Percentiles rank a stretch among this genome's conserved stretches.
Conservation (phyloP, 2,113 vertebrate genomes). For the Heterochromis multidens region DNA sequence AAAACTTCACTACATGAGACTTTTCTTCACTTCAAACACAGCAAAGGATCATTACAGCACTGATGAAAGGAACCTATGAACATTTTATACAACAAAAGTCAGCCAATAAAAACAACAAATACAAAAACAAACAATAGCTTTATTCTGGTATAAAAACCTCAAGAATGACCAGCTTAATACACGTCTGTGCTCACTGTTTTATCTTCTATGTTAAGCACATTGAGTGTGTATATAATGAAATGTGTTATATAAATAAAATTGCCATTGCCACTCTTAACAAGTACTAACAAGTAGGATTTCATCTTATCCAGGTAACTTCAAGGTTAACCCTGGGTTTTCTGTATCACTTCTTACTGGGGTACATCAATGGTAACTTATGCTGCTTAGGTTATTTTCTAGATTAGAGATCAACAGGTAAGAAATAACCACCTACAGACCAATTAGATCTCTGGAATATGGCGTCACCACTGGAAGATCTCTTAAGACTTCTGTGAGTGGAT, state of each 20-base stretch:
- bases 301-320: not conserved
- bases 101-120: not conserved
- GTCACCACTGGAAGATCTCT: not conserved
- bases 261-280: not conserved
- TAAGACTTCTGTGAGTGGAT: no score
- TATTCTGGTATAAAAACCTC: not conserved
- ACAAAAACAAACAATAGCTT: not conserved
- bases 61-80: not conserved
- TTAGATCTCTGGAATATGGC: not conserved
- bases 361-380: not conserved
- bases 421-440: not conserved
- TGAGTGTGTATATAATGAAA: not conserved
- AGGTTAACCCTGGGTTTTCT: not conserved
- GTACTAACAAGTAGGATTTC: not conserved
- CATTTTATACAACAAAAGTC: not conserved
- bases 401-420: not conserved
- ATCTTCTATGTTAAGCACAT: not conserved
- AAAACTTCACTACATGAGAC: not conserved
- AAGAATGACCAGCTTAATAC: not conserved
- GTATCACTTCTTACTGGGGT: not conserved
- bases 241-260: not conserved
- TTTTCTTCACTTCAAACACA: not conserved
- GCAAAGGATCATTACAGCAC: not conserved
- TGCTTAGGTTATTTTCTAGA: no score
- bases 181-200: not conserved